Evolutionary conservation across 2,797 vertebrate species (phyloP), one percentile per base, ranked within the genome.

Genomic region (Rhabdomys pumilio): DNA sequence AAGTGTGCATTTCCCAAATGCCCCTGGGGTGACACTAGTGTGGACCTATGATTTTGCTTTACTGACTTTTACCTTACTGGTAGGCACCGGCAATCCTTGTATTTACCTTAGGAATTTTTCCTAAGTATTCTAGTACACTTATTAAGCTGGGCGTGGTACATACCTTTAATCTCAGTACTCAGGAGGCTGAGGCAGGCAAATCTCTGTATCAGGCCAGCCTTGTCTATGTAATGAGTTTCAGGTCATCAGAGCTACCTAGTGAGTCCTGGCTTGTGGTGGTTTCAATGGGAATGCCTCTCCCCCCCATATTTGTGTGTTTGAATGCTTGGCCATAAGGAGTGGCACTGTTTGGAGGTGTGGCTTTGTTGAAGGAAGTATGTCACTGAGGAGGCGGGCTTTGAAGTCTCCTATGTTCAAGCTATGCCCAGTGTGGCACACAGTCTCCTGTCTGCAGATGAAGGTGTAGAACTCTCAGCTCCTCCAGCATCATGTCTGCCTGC

Each of bases 51-150:
- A 69, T 63, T n/a, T 89, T 26, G 13, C 59, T 85, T 53, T 41
- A 15, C 59, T 81, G 79, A 81, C 57, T 38, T n/a, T n/a, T 89
- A 44, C 72, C 3, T 72, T 81, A 65, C 41, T 9, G 7, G 10
- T 19, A 24, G 29, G 59, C 15, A 65, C 44, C 77, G 44, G 34
- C 31, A 67, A 77, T 90, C 50, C 57, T 90, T 90, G 89, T 85
- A 59, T 85, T 92, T 77, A 31, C 76, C 61, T 65, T 47, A 50
- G 85, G 38, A 34, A n/a, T 83, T 94, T 93, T 38, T 72, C 69
- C 38, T 82, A 82, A 38, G 15, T 59, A 41, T 41, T 29, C 31
- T 44, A 31, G 38, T 41, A 63, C 24, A 44, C 19, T 41, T 29
- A 61, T 82, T 82, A 34, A n/a, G 77, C 34, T 38, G 34, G 34